phyloP scores from a whole-genome alignment of 2,888 invertebrate species.

The Agonopterix alstromeriana region DNA sequence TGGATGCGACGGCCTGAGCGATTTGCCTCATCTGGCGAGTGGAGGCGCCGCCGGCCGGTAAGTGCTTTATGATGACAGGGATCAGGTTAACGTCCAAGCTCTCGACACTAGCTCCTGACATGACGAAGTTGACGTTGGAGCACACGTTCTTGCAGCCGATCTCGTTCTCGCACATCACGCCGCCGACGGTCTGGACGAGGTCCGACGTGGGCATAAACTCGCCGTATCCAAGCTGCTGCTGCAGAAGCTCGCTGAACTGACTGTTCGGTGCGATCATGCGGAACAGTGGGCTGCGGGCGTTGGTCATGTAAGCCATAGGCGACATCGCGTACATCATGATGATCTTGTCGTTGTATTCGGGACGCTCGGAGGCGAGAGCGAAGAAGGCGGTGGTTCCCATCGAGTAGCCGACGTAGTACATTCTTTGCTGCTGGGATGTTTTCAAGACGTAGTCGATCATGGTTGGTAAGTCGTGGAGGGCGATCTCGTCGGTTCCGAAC shows the following conservation, averaged over 20 bases:
- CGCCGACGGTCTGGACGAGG: slow-evolving; percentile 42
- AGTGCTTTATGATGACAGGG: slow-evolving; percentile 71
- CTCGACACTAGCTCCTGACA: slow-evolving; percentile 76
- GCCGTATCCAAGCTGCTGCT: slow-evolving; percentile 38
- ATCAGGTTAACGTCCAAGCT: slow-evolving; percentile 71
- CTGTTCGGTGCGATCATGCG: slow-evolving; percentile 55
- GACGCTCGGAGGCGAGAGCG: slow-evolving; percentile 43
- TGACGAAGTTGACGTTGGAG: slow-evolving; percentile 77
- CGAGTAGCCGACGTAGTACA: slow-evolving; percentile 57
- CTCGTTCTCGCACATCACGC: slow-evolving; percentile 45
- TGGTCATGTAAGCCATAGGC: slow-evolving; percentile 62
- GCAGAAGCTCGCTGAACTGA: slow-evolving; percentile 34
- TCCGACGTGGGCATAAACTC: slow-evolving; percentile 47
- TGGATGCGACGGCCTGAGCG: slow-evolving; percentile 61
- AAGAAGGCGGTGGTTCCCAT: slow-evolving; percentile 54
- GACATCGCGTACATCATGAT: slow-evolving; percentile 56
- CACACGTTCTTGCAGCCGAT: slow-evolving; percentile 71
- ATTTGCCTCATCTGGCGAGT: slow-evolving; percentile 72
- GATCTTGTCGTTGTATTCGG: slow-evolving; percentile 58
- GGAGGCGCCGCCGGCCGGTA: slow-evolving; percentile 78
- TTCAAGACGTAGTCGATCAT: slow-evolving; percentile 60
- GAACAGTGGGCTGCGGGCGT: slow-evolving; percentile 57
- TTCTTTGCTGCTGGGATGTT: slow-evolving; percentile 41
- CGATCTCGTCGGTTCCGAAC: slow-evolving; percentile 62
- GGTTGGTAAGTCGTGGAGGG: slow-evolving; percentile 55